Evolutionary conservation across 2,888 invertebrate species (phyloP).

Genomic region (Aproaerema taeniolella): DNA sequence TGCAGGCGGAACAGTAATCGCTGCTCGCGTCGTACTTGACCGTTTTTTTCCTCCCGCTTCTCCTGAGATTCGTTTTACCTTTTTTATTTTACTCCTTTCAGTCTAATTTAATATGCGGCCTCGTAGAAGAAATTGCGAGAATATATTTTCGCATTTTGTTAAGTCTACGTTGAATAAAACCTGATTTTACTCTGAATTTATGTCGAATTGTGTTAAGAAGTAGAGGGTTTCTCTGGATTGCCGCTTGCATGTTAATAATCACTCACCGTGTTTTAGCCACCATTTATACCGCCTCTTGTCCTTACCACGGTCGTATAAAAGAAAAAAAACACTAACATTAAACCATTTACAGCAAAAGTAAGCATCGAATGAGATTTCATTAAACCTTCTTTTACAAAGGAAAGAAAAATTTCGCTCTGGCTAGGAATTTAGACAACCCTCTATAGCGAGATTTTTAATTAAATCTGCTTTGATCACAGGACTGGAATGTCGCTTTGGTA

Average conservation of each 20-base stretch:
- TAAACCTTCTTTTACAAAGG: slow-evolving; percentile 49
- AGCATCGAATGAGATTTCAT: slow-evolving; percentile 55
- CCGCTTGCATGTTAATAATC: slow-evolving; percentile 9
- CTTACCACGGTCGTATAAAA: background rate
- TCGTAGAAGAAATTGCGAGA: slow-evolving; percentile 55
- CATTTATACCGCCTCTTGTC: background rate
- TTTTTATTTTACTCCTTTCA: slow-evolving; percentile 65
- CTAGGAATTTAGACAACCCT: slow-evolving; percentile 66
- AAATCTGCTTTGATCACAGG: slow-evolving; percentile 68
- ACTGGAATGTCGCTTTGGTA: slow-evolving; percentile 61
- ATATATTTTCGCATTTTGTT: slow-evolving; percentile 58
- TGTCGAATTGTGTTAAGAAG: slow-evolving; percentile 36
- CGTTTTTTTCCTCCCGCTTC: slow-evolving; percentile 42
- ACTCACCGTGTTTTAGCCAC: slow-evolving; percentile 3
- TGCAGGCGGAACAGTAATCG: slow-evolving; percentile 29
- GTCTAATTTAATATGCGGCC: slow-evolving; percentile 66
- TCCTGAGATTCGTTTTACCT: slow-evolving; percentile 54
- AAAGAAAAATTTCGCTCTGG: slow-evolving; percentile 47
- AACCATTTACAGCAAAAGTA: too few species aligned
- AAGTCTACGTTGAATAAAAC: slow-evolving; percentile 51
- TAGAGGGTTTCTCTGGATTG: slow-evolving; percentile 11
- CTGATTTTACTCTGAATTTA: slow-evolving; percentile 41
- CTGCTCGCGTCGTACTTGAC: slow-evolving; percentile 30
- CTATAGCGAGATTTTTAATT: slow-evolving; percentile 71
- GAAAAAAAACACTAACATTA: slow-evolving; percentile 15